Evolutionary conservation across 2,113 vertebrate species (phyloP), one percentile per base, ranked within the genome.

Genomic region (Anolis carolinensis): DNA sequence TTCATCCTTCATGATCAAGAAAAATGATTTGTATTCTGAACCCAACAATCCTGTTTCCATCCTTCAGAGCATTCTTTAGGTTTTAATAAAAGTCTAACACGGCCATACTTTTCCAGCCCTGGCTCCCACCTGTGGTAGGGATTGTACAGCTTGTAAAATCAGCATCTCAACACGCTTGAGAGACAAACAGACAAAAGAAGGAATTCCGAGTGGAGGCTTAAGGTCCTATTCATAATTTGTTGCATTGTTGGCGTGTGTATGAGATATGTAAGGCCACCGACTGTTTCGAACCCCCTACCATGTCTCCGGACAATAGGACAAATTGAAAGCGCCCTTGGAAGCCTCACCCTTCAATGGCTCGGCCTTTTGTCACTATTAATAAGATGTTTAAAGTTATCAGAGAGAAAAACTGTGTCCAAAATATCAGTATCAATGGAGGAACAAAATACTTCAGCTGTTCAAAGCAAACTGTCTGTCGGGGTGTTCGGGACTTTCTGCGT

Each of bases 181-280:
- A 92, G 30, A 71, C 71, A 84, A 81, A 36, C 79, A 84, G 80
- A 96, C 94, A 97, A 95, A 96, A 82, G 84, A 85, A 91, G 90
- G 94, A 93, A 95, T 95, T 95, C 89, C 4, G 87, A 90, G 88
- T 7, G 72, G 87, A 79, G 52, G 88, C 92, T 93, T 93, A 81
- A 94, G 90, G 92, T n/a, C 92, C 92, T 94, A 93, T 92, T 90
- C 94, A 93, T 95, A 94, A 95, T 96, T 96, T 96, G 94, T 93
- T 89, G 88, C 94, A 94, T 91, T 96, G 94, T 94, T 39, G 75
- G 87, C 63, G 89, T 88, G 86, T 48, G 71, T 90, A 93, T 34
- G 91, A 95, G 93, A 95, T 92, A 93, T 91, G 90, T 83, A 93
- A 93, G 95, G 90, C 92, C 87, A 71, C 93, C 95, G 67, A 89